These are phyloP conservation scores for Nilaparvata lugens DNA, from an alignment of 1,140 invertebrate genomes.

Conservation along the genomic window DNA sequence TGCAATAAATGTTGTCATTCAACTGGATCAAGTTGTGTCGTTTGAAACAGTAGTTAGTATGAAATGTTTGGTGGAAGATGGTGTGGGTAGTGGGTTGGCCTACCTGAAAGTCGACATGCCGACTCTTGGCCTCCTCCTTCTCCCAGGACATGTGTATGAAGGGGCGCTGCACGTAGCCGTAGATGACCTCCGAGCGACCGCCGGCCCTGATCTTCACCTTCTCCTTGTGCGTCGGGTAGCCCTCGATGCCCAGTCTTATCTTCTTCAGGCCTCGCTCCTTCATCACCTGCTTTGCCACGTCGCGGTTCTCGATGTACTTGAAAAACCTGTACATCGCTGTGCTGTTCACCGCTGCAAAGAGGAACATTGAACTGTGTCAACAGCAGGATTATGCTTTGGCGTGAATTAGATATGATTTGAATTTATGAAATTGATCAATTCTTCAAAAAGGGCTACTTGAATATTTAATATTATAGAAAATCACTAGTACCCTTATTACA, in stretches of 20 bases:
- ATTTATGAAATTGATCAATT: no score
- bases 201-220: constrained; percentile 87
- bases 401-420: no score
- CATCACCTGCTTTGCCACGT: constrained; percentile 97
- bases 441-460: no score
- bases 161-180: constrained; percentile 99
- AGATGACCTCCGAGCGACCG: constrained; percentile 86
- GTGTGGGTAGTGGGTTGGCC: no score
- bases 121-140: constrained; percentile 97
- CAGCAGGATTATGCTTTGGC: no score
- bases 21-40: no score
- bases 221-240: constrained; percentile 98
- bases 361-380: no score
- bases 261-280: constrained; percentile 98
- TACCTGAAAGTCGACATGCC: constrained; percentile 93
- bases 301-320: constrained; percentile 98
- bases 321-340: constrained; percentile 96
- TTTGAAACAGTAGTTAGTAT: no score
- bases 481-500: no score
- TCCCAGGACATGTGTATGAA: constrained; percentile 99
- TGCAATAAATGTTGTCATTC: no score
- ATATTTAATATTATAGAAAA: no score
- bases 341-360: constrained; percentile 64
- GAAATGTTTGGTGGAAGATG: no score
- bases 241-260: constrained; percentile 97